Evolutionary conservation across 64 coral and sea anemone genomes (phyloP), one percentile per base, ranked within the genome.

Genomic region (Exaiptasia diaphana): DNA sequence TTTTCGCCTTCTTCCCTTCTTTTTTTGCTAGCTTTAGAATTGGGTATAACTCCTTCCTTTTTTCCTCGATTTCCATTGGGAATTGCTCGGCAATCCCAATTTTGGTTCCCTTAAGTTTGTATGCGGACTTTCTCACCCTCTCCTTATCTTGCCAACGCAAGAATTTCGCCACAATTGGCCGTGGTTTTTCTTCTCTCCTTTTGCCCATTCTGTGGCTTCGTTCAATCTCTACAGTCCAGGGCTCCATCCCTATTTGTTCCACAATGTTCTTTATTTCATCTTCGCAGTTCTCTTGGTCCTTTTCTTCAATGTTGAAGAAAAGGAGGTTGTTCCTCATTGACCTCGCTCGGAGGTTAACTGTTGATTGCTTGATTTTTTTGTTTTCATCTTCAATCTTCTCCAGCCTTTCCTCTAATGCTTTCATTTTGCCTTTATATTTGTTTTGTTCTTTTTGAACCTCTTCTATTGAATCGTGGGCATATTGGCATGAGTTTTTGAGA

Each of bases 101-200:
- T 32, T 50, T 49, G 2, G 64, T 25, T 8, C 64, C 82, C 15
- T 85, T 85, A 17, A 85, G 69, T 28, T 12, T 13, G 22, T 55
- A 52, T 49, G 43, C 31, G 20, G n/a, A 17, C 39, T 74, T 85
- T 28, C 70, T 3, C 23, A 63, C 24, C 50, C 39, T 58, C 46
- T 60, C 69, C 17, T 60, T 53, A 29, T 64, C 69, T 73, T 85
- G 53, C 10, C 32, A 85, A 20, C 49, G 20, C 15, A 52, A 34
- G 46, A 85, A 85, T 71, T 55, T 71, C 34, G 37, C 48, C 17
- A 59, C 67, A 21, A 60, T 44, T 21, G 68, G 20, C 45, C 64
- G 45, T 17, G 81, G 68, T n/a, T n/a, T n/a, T 17, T 26, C 39
- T 44, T 26, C 40, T 44, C n/a, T 42, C 18, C 53, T 63, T 59